Conservation (phyloP, 2,797 vertebrate species). For the Loris lydekkerianus region DNA sequence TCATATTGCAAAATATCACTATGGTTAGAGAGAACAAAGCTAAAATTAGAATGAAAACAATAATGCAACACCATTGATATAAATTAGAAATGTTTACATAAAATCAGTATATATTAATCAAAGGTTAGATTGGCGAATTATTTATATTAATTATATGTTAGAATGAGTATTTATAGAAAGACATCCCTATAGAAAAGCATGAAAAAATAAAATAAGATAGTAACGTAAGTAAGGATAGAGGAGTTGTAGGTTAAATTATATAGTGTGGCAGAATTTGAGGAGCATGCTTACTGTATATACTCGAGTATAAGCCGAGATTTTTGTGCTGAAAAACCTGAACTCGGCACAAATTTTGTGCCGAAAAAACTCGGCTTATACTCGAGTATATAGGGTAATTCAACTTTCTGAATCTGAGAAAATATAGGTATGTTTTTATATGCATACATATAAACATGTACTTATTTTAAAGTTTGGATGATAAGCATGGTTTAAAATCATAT, state of each 20-base stretch:
- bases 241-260: neutral
- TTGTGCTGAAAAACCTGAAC: too few relatives aligned
- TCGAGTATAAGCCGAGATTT: too few relatives aligned
- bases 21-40: neutral
- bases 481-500: neutral
- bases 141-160: neutral
- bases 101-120: neutral
- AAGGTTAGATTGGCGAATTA: neutral
- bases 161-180: neutral
- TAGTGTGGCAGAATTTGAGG: neutral
- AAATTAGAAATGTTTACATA: neutral
- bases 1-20: neutral
- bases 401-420: conserved; percentile 1
- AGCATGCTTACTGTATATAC: neutral
- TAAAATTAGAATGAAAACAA: neutral
- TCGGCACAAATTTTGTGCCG: too few relatives aligned
- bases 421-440: neutral
- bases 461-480: neutral
- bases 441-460: neutral
- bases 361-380: too few relatives aligned
- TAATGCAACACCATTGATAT: neutral
- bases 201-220: neutral
- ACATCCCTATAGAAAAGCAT: neutral
- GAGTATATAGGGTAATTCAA: neutral
- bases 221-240: neutral